Base-by-base conservation (phyloP, 2,888 invertebrate species). In the Stenolophus ochropezus region DNA sequence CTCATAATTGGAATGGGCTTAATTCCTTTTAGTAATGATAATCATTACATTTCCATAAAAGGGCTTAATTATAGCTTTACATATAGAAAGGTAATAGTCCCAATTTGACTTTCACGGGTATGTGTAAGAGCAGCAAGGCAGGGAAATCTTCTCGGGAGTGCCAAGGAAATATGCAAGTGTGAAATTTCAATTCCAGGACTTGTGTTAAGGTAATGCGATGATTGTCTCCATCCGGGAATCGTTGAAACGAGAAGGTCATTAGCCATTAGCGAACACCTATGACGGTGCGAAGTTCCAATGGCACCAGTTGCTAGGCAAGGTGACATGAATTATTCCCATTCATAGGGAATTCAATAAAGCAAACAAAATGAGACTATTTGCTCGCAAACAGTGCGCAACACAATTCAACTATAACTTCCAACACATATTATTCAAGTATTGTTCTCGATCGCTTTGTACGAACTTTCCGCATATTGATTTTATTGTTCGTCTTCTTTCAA, bases 231-330 rank as follows among this genome's bases (percentile, higher is more conserved):
- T 14, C 21, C 16, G 53, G 42, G 69, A 65, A 69, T 49, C 25
- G 71, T 69, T 25, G 79, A 53, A 79, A 79, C 71, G 69, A 79
- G 71, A 79, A 23, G 53, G 79, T 27, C 78, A 78, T 78, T 78
- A 65, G 65, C 25, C 71, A 79, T 79, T 79, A 71, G 71, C 27
- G 49, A 58, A 25, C 25, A 61, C 23, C 61, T 61, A 61, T 61
- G 25, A 4, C 23, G n/a, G n/a, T 23, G 4, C 61, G 14, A 61
- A 23, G 61, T 61, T 61, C 25, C 25, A 25, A 61, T 61, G 61
- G 61, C 23, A 61, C 61, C 23, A 61, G 61, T 61, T 61, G 61
- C 61, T 27, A 14, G 14, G 11, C 23, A 23, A 61, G 61, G 25
- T 25, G 61, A 61, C 61, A 61, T 61, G 61, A 61, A 61, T 61